These are phyloP conservation scores for Idaea dimidiata DNA, from an alignment of 2,888 invertebrate species.

Conservation along the genomic window DNA sequence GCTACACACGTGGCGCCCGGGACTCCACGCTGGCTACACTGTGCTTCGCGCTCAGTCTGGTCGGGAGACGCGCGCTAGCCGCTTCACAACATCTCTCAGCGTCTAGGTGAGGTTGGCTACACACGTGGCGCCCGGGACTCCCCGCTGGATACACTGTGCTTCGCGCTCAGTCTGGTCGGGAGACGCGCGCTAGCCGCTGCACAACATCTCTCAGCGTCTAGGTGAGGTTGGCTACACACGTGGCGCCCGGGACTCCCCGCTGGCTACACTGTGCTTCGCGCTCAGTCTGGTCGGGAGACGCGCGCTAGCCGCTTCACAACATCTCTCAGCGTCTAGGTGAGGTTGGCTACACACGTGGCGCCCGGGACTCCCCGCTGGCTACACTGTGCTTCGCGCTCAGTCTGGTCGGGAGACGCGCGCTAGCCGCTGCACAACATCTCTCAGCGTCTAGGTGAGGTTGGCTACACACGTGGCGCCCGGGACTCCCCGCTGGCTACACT, in stretches of 20 bases:
- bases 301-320: constrained; percentile 96
- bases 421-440: constrained; percentile 97
- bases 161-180: constrained; percentile 94
- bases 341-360: constrained; percentile 69
- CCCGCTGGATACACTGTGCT: constrained; percentile 92
- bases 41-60: constrained; percentile 94
- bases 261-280: constrained; percentile 95
- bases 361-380: constrained; percentile 88
- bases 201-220: constrained; percentile 93
- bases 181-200: constrained; percentile 96
- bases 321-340: constrained; percentile 92
- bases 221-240: constrained; percentile 82
- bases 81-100: constrained; percentile 95
- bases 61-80: constrained; percentile 96
- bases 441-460: constrained; percentile 90
- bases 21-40: constrained; percentile 92
- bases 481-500: constrained; percentile 92
- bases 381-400: constrained; percentile 96
- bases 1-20: constrained; percentile 57
- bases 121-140: constrained; percentile 82
- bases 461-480: constrained; percentile 57
- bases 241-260: constrained; percentile 83
- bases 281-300: constrained; percentile 95
- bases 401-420: constrained; percentile 93
- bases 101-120: constrained; percentile 86